Conservation (phyloP, 2,888 invertebrate genomes). For the Creontiades dilutus region DNA sequence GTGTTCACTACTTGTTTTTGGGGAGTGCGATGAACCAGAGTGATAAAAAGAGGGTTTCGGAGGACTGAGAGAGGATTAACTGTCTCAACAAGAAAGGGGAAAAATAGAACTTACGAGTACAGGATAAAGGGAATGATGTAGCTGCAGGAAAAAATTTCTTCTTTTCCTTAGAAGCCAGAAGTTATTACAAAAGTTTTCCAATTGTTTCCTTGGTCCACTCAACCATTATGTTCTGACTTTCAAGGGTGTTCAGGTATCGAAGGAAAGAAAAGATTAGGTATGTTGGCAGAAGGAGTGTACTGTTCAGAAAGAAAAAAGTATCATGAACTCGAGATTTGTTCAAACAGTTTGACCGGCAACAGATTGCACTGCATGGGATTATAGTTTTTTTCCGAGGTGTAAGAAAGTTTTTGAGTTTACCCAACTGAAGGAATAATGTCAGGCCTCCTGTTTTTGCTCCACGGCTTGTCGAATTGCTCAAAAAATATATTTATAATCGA, state of each 20-base stretch:
- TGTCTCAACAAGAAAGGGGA: slow-evolving; percentile 19
- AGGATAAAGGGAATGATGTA: background rate
- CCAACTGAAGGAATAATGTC: no score
- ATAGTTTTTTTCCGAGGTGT: no score
- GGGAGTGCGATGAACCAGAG: background rate
- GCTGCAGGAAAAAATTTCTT: slow-evolving; percentile 5
- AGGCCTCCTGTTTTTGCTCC: no score
- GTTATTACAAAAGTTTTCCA: slow-evolving; percentile 28
- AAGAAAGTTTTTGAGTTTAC: no score
- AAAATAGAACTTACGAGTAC: background rate
- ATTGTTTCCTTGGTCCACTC: slow-evolving; percentile 22
- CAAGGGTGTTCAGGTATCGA: slow-evolving; percentile 3
- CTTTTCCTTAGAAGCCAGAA: background rate
- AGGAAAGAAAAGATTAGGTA: slow-evolving; percentile 1
- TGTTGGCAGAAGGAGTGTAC: background rate
- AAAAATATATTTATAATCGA: no score
- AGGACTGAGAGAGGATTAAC: background rate
- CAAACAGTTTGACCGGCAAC: background rate
- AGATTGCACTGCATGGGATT: no score
- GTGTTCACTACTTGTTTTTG: background rate
- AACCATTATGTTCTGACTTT: slow-evolving; percentile 27
- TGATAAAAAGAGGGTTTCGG: background rate
- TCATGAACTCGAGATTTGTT: background rate
- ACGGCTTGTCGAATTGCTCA: no score
- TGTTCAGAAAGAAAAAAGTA: background rate